A percentile compares a stretch with the other conserved stretches of the same genome.
These are phyloP conservation scores for Tetrapedia diversipes DNA, from an alignment of 2,888 invertebrate genomes.

Conservation along the genomic window DNA sequence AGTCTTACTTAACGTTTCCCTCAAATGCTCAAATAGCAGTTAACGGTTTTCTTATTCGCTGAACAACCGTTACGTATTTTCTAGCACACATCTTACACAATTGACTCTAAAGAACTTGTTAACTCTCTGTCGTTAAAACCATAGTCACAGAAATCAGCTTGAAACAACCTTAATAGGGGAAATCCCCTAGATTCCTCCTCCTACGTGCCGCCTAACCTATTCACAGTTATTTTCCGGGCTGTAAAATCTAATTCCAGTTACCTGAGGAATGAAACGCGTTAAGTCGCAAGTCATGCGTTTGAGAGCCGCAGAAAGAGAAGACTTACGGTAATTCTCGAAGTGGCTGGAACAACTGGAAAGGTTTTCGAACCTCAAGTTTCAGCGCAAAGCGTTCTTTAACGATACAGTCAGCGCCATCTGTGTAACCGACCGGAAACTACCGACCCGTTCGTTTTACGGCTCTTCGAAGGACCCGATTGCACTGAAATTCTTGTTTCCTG, in stretches of 20 bases:
- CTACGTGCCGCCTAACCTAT: neutral
- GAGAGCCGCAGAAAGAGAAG: constrained; percentile 7
- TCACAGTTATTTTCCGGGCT: neutral
- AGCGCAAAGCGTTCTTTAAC: constrained; percentile 25
- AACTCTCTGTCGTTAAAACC: neutral
- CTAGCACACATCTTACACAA: neutral
- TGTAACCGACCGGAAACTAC: constrained; percentile 45
- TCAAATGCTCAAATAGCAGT: neutral
- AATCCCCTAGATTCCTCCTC: neutral
- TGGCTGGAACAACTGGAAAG: constrained; percentile 33
- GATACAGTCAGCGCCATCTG: constrained; percentile 67
- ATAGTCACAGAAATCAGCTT: neutral
- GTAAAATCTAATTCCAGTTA: neutral
- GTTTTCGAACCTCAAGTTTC: constrained; percentile 55
- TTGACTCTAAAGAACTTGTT: neutral
- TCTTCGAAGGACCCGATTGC: constrained; percentile 64
- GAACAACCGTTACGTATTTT: neutral
- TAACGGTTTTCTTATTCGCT: constrained; percentile 10
- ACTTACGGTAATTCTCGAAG: constrained; percentile 35
- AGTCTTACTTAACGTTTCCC: too few relatives aligned
- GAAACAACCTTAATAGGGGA: neutral
- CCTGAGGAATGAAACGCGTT: neutral
- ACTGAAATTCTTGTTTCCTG: constrained; percentile 53
- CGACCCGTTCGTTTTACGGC: constrained; percentile 54
- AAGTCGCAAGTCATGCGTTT: neutral